Evolutionary conservation across 2,113 vertebrate genomes (phyloP), one percentile per base, ranked within the genome.

Genomic region (Aix galericulata): DNA sequence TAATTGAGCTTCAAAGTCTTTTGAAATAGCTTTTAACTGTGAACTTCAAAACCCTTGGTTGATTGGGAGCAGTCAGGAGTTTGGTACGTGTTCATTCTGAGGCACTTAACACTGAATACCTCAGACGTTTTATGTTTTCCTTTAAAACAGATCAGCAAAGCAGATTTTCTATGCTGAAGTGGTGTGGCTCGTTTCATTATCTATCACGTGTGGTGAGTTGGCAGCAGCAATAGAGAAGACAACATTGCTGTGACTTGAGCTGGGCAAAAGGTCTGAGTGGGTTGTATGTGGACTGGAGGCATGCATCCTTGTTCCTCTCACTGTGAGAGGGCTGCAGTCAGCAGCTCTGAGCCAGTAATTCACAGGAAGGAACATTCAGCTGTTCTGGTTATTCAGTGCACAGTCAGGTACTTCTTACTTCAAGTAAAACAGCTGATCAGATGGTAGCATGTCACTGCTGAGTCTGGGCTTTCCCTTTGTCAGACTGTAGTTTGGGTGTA

Each of bases 231-330:
- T 31, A 42, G 44, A 38, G 42, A 58, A 68, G 62, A 64, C 52
- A 76, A 1, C 42, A 7, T 15, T 72, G 9, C 44, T 82, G 36
- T 44, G 62, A 27, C 38, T 62, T 56, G 22, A 60, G 16, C 32
- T 60, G 58, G 13, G 12, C 11, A 27, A 18, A 62, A 20, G 32
- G 7, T 76, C 53, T 46, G 26, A 52, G 53, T 32, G 26, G 79
- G 44, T 17, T 77, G 32, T 82, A 7, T 10, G 0, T 55, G 82
- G 68, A 7, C 42, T 7, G 12, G 79, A 64, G 34, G 38, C 31
- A 5, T 0, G 0, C 66, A 40, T 68, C n/a, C 46, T 85, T 3
- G 3, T 14, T 23, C 46, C 42, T 67, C 26, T 23, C 12, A 20
- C 90, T 78, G n/a, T 17, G 56, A 58, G 42, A 1, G 2, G 66